Evolutionary conservation across 2,797 vertebrate genomes (phyloP).

Genomic region (Menidia menidia): DNA sequence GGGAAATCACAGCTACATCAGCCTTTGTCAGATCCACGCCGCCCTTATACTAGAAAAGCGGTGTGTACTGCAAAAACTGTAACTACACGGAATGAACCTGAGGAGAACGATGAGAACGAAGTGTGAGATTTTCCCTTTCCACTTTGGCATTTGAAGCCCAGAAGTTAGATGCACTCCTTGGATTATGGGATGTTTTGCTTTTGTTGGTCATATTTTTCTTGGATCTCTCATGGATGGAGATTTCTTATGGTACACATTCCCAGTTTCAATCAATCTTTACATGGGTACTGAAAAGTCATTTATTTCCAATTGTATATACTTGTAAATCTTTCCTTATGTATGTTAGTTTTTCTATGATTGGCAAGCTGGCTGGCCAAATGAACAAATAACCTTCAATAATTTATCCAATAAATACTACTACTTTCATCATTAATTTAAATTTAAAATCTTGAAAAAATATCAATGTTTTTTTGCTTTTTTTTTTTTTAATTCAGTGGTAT

Average conservation of each 20-base stretch:
- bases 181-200: neutral
- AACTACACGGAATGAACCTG: constrained; percentile 78
- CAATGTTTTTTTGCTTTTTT: neutral
- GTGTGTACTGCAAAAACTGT: constrained; percentile 71
- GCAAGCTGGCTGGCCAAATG: constrained; percentile 59
- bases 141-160: constrained; percentile 11
- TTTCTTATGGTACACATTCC: constrained; percentile 25
- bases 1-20: constrained; percentile 42
- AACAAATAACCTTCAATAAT: constrained; percentile 32
- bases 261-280: constrained; percentile 14
- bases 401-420: constrained; percentile 46
- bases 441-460: neutral
- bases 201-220: constrained; percentile 11
- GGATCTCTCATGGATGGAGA: constrained; percentile 20
- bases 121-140: constrained; percentile 21
- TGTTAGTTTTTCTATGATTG: constrained; percentile 36
- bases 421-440: constrained; percentile 2
- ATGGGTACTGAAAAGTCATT: constrained; percentile 41
- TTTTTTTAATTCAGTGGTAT: neutral
- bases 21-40: constrained; percentile 32
- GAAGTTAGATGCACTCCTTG: constrained; percentile 30
- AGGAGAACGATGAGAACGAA: constrained; percentile 88
- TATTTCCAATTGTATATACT: constrained; percentile 11
- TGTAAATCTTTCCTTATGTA: constrained; percentile 11
- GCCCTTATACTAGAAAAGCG: constrained; percentile 77